These are phyloP conservation scores for Zosterops borbonicus DNA, from an alignment of 2,113 vertebrate species.

Conservation along the genomic window DNA sequence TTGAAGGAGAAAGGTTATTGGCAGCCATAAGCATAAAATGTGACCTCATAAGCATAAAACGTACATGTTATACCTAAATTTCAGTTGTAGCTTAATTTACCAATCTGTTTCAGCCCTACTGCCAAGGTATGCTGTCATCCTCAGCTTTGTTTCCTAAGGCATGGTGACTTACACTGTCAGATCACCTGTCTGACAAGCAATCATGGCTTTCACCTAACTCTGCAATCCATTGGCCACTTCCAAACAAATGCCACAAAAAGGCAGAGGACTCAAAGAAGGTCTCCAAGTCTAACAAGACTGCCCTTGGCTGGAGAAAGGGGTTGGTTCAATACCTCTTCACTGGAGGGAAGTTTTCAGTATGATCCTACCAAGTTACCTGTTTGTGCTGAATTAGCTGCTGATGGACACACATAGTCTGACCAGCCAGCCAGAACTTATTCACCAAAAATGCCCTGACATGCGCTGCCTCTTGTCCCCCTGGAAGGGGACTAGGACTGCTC, in stretches of 20 bases:
- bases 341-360: background rate
- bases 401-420: fast-evolving
- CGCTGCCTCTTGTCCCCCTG: background rate
- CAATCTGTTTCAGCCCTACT: background rate
- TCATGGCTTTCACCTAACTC: background rate
- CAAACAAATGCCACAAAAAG: background rate
- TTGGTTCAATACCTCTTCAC: background rate
- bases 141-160: background rate
- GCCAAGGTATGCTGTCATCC: background rate
- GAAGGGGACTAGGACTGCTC: background rate
- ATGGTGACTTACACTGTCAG: fast-evolving
- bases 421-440: background rate
- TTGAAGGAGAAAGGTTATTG: background rate
- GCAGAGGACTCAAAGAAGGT: background rate
- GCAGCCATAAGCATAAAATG: background rate
- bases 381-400: background rate
- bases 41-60: background rate
- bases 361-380: background rate
- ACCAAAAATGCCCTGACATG: background rate
- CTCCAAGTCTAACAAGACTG: background rate
- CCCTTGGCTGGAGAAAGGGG: background rate
- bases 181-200: background rate
- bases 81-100: background rate
- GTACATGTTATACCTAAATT: background rate
- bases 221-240: background rate